Percentiles rank a stretch among this genome's conserved stretches.
phyloP scores from a whole-genome alignment of 2,113 vertebrate species.

The Anarhynchus alexandrinus region DNA sequence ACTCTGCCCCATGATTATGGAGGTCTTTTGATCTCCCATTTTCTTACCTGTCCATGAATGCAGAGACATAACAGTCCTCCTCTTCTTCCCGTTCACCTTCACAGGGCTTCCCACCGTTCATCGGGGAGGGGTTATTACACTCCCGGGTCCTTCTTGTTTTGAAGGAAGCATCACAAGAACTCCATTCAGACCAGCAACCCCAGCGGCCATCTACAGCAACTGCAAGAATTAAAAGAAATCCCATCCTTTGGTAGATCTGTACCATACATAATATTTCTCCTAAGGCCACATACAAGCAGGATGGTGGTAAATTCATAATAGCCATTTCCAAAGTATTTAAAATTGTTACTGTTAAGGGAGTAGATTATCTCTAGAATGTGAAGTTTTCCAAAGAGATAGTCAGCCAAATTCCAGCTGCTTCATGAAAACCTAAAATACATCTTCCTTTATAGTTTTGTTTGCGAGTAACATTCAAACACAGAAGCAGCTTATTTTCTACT shows the following conservation, averaged over 20 bases:
- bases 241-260: not conserved
- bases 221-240: slow-evolving; percentile 39
- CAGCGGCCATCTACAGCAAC: slow-evolving; percentile 85
- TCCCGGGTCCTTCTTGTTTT: slow-evolving; percentile 75
- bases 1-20: not conserved
- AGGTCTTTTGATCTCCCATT: not conserved
- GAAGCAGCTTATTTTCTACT: not conserved
- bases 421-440: not conserved
- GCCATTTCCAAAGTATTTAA: not conserved
- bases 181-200: slow-evolving; percentile 92
- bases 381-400: not conserved
- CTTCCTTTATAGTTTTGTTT: not conserved
- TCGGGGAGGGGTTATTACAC: slow-evolving; percentile 83
- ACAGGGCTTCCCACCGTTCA: slow-evolving; percentile 78
- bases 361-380: not conserved
- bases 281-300: not conserved
- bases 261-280: not conserved
- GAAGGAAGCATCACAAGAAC: slow-evolving; percentile 71
- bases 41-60: slow-evolving; percentile 79
- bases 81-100: slow-evolving; percentile 66
- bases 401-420: not conserved
- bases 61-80: slow-evolving; percentile 81
- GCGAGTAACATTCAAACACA: not conserved
- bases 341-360: not conserved
- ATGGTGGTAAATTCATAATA: not conserved